Conservation (phyloP, 1,140 invertebrate species). For the Lepidotrigona ventralis region DNA sequence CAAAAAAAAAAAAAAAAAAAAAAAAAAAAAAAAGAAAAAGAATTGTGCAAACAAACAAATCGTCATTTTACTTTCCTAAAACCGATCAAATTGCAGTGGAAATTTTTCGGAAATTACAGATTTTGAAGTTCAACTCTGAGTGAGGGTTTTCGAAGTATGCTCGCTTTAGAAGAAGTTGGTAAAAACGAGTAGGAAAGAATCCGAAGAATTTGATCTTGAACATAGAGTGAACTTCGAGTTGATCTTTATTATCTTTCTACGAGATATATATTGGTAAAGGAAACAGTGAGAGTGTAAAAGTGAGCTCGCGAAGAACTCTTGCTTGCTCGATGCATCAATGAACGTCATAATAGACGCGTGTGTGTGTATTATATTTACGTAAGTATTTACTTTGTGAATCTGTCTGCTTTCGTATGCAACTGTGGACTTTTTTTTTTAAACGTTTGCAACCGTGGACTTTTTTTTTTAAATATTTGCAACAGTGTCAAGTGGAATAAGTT, state of each 20-base stretch:
- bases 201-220: background rate
- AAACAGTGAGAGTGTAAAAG: background rate
- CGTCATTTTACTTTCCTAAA: background rate
- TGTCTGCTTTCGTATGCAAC: background rate
- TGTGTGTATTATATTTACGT: conserved; percentile 10
- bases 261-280: background rate
- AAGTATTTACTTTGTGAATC: conserved; percentile 11
- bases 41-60: background rate
- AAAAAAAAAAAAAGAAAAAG: no score
- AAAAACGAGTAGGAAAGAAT: no score
- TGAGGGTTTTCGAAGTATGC: no score
- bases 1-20: no score
- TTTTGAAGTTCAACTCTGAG: no score
- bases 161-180: no score
- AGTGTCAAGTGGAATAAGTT: conserved; percentile 24
- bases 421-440: background rate
- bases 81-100: no score
- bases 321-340: conserved; percentile 18
- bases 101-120: no score
- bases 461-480: background rate
- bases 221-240: background rate
- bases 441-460: background rate
- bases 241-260: no score
- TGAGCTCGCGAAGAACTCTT: background rate
- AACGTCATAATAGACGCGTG: background rate